Percentiles rank a stretch among this genome's conserved stretches.
Evolutionary conservation across 2,888 invertebrate species (phyloP).

Genomic region (Diabrotica balteata): DNA sequence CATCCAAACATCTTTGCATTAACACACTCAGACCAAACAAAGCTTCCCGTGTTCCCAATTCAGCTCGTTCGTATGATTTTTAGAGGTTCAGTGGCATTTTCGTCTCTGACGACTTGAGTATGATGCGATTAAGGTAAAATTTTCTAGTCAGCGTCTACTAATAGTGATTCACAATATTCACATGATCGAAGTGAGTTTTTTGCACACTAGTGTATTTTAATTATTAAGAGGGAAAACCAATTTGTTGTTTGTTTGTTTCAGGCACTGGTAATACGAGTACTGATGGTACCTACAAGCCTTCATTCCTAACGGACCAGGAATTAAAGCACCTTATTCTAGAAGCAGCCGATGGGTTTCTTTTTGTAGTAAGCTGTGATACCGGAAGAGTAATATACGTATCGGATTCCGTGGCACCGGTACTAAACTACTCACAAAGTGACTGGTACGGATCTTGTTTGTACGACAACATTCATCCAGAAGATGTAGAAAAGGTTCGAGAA

Average conservation of each 20-base stretch:
- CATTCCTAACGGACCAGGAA: slow-evolving; percentile 98
- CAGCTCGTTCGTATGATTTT: too few species aligned
- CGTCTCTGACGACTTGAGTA: too few species aligned
- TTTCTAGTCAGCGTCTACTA: too few species aligned
- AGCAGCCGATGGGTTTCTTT: slow-evolving; percentile 98
- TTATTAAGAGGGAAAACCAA: too few species aligned
- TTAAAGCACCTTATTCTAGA: slow-evolving; percentile 98
- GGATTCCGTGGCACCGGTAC: slow-evolving; percentile 96
- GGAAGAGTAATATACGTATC: slow-evolving; percentile 98
- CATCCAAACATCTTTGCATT: too few species aligned
- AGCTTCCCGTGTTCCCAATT: too few species aligned
- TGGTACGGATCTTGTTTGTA: slow-evolving; percentile 97
- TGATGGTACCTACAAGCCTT: slow-evolving; percentile 97
- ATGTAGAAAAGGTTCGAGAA: slow-evolving; percentile 95
- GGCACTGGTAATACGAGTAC: slow-evolving; percentile 96
- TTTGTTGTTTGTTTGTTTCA: slow-evolving; percentile 55
- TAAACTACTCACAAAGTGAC: slow-evolving; percentile 96
- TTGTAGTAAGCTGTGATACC: slow-evolving; percentile 96
- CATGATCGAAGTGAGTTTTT: too few species aligned
- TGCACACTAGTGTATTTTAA: too few species aligned
- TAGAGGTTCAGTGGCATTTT: too few species aligned
- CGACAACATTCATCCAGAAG: slow-evolving; percentile 97
- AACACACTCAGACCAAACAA: too few species aligned
- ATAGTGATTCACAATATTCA: too few species aligned
- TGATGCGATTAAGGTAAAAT: too few species aligned